These are phyloP conservation scores for Leptoclinus maculatus DNA, from an alignment of 2,797 vertebrate species.

Conservation along the genomic window DNA sequence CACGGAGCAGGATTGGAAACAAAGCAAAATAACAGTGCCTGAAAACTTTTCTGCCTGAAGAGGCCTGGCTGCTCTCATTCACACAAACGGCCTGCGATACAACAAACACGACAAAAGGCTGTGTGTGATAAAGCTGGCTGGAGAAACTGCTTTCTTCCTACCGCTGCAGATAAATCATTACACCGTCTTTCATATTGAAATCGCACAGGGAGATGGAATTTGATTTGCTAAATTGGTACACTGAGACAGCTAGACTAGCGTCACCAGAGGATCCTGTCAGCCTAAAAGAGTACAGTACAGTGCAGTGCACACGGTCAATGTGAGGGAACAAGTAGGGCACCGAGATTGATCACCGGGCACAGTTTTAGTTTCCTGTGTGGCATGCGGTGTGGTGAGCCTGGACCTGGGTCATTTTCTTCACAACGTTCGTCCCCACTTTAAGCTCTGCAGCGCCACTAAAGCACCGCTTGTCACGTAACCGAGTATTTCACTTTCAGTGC, in stretches of 20 bases:
- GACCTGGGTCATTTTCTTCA: conserved; percentile 34
- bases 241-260: conserved; percentile 51
- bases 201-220: conserved; percentile 49
- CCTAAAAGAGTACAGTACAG: conserved; percentile 40
- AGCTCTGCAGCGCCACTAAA: conserved; percentile 33
- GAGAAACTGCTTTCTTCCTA: conserved; percentile 46
- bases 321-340: conserved; percentile 62
- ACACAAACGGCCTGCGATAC: conserved; percentile 70
- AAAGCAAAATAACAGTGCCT: conserved; percentile 63
- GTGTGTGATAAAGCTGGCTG: conserved; percentile 60
- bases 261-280: conserved; percentile 57
- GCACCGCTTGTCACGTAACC: conserved; percentile 16
- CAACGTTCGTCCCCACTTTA: conserved; percentile 42
- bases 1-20: conserved; percentile 67
- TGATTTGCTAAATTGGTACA: conserved; percentile 62
- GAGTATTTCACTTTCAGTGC: conserved; percentile 33
- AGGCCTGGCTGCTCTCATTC: conserved; percentile 57
- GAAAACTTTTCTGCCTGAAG: conserved; percentile 73
- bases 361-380: conserved; percentile 60
- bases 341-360: conserved; percentile 62
- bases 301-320: conserved; percentile 13
- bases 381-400: conserved; percentile 13
- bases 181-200: conserved; percentile 57
- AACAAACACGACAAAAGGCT: conserved; percentile 70
- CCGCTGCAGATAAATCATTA: conserved; percentile 52